Evolutionary conservation across 2,888 invertebrate genomes (phyloP).

Genomic region (Xestia sexstrigata): DNA sequence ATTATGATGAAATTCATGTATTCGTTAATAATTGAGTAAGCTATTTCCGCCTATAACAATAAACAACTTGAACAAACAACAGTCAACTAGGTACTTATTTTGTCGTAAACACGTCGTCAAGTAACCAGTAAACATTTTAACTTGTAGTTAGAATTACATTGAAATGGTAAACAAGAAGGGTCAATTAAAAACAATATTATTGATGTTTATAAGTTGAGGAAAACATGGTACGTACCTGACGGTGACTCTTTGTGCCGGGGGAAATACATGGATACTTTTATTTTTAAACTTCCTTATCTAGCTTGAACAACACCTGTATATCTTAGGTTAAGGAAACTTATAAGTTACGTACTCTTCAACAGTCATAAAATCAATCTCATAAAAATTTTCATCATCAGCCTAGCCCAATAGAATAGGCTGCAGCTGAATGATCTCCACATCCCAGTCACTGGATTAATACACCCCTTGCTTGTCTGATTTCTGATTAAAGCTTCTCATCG

Average conservation of each 20-base stretch:
- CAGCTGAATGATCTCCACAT: not conserved
- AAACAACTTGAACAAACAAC: not conserved
- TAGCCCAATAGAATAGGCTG: not conserved
- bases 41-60: not conserved
- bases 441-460: not conserved
- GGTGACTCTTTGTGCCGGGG: slow-evolving; percentile 28
- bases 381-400: not conserved
- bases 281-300: slow-evolving; percentile 33
- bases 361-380: not conserved
- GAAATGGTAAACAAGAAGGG: slow-evolving; percentile 7
- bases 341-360: not conserved
- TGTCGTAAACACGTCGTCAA: slow-evolving; percentile 7
- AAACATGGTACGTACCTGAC: slow-evolving; percentile 23
- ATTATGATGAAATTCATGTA: not conserved
- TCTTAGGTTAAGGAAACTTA: not conserved
- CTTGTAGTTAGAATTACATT: slow-evolving; percentile 17
- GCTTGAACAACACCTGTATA: slow-evolving; percentile 1
- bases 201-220: slow-evolving; percentile 38
- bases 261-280: slow-evolving; percentile 43
- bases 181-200: slow-evolving; percentile 19
- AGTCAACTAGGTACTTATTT: slow-evolving; percentile 3
- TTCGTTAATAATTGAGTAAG: slow-evolving; percentile 2
- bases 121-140: slow-evolving; percentile 17
- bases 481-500: not conserved
- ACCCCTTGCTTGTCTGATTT: not conserved